Base-by-base conservation (phyloP, 1,140 invertebrate genomes). In the Drosophila sechellia region DNA sequence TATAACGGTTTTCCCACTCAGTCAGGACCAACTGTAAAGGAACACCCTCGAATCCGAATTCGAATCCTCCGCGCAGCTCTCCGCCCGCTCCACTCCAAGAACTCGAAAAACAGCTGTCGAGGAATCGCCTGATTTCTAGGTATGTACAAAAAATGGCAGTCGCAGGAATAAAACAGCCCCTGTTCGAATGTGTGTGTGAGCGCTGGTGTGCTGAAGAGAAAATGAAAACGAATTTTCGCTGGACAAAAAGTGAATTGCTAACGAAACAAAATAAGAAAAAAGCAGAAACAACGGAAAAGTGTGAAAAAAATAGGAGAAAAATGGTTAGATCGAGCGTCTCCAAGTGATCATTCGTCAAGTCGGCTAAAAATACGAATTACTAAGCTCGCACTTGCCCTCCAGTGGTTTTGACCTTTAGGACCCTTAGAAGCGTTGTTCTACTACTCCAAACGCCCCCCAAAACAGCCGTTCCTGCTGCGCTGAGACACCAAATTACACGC, bases 61-160 rank as follows among this genome's bases (percentile, higher is more conserved):
- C 31, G 8, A 8, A 46, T 46, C 20, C 43, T 10, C 22, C 46
- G 13, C 37, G 15, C 15, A 43, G 37, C 15, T 22, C 43, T 42
- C 46, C 54, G 46, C 46, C 45, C 58, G 52, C 50, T 60, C 50
- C 37, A n/a, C 27, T n/a, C 55, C 42, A 50, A 20, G n/a, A 73
- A 48, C 48, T 17, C 49, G 66, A 20, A 81, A 77, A 86, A 87
- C 84, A 87, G 85, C 85, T 87, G 85, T 89, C 68, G 58, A 83
- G 80, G 63, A 89, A 89, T 87, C 84, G 84, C 84, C 84, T 87
- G 84, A 87, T 90, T 89, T 86, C 69, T 74, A 83, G 84, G 84
- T 87, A 87, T 87, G 85, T 87, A 87, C 46, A 74, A n/a, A 56
- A 70, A 46, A 69, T 56, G 64, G 64, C 66, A 70, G 66, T 50